These are phyloP conservation scores for Acleris sparsana DNA, from an alignment of 2,888 invertebrate species.

Conservation along the genomic window DNA sequence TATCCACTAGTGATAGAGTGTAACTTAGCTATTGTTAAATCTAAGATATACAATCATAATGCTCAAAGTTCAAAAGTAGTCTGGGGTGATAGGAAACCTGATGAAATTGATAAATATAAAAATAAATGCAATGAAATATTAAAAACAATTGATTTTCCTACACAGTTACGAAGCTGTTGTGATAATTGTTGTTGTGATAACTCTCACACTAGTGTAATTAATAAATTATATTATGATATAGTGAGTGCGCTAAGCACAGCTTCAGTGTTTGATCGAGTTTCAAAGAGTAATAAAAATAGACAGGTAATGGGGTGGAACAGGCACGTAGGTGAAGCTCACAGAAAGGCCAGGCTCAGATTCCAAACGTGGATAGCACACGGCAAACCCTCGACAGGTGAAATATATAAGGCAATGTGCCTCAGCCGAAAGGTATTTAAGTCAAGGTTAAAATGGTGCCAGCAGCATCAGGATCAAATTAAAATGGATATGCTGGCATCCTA, in stretches of 20 bases:
- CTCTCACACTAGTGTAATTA: background rate
- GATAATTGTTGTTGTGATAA: background rate
- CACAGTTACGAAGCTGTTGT: no score
- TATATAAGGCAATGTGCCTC: background rate
- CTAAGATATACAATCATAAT: background rate
- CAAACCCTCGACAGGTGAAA: background rate
- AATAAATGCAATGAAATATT: no score
- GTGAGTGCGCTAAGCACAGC: background rate
- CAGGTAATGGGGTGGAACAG: background rate
- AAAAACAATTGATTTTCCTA: no score
- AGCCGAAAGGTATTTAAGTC: background rate
- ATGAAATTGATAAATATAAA: no score
- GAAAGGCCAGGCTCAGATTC: no score
- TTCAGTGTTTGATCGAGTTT: background rate
- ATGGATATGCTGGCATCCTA: background rate
- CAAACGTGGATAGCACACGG: no score
- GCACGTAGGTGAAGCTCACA: no score
- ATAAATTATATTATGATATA: background rate
- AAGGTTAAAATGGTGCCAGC: constrained; percentile 1
- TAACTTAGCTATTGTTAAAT: background rate
- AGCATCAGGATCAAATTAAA: background rate
- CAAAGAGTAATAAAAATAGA: background rate
- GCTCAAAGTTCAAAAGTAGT: background rate
- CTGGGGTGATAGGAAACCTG: background rate
- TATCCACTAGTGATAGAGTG: background rate